Evolutionary conservation across 2,888 invertebrate species (phyloP), one percentile per base, ranked within the genome.

Genomic region (Trissonchulus sp.): DNA sequence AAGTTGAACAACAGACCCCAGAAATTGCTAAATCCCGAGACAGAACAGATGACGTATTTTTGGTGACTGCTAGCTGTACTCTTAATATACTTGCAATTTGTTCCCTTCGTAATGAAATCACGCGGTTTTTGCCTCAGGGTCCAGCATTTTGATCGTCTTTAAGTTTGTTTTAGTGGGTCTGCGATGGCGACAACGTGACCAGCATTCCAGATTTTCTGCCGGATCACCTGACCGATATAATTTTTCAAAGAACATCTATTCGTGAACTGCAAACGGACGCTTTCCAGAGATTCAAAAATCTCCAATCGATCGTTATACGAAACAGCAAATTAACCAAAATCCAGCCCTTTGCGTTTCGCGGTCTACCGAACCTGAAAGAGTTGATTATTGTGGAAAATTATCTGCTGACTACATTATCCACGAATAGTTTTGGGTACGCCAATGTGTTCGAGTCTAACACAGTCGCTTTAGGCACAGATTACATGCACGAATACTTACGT

Each of bases 301-400:
- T 48, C 23, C 48, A 48, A 23, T 48, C 48, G 8, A 48, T 48
- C 48, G 23, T 48, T 48, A 65, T 65, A 8, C 68, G 35, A 65
- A 65, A 65, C 8, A 15, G 8, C 18, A 65, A 65, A 15, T n/a
- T 65, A 8, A 34, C 15, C 68, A 15, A 8, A 65, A 65, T 65
- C 35, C 33, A 65, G 35, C 68, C 68, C 8, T 34, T 33, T n/a
- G 68, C 68, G 8, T 65, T 65, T 34, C 68, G 68, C 28, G 68
- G 68, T 15, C 35, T 65, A 8, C 31, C 18, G 8, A 30, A 33
- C 18, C 68, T 65, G 35, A 65, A 65, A 28, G 33, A 34, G 35
- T n/a, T 65, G 8, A 34, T 34, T 18, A 15, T 65, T 8, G 35
- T 33, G 33, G 68, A 65, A 28, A 65, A 65, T n/a, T 15, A 18